These are phyloP conservation scores for Horisme vitalbata DNA, from an alignment of 2,888 invertebrate genomes.

Conservation along the genomic window DNA sequence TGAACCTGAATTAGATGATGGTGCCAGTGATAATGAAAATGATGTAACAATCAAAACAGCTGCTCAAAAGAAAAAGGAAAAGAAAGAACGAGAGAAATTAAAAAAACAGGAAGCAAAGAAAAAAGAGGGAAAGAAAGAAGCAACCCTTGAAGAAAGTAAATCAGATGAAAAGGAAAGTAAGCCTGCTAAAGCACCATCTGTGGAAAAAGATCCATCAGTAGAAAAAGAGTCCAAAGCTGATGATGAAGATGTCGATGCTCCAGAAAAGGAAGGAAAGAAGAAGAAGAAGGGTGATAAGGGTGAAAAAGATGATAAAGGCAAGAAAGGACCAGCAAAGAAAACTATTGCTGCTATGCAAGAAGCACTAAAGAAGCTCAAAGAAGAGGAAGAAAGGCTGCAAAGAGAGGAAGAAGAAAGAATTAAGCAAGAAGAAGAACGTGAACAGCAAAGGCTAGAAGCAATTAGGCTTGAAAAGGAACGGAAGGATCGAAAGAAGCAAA, in stretches of 20 bases:
- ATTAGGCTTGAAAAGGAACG: slow-evolving; percentile 92
- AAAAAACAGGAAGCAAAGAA: slow-evolving; percentile 88
- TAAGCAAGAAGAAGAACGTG: slow-evolving; percentile 88
- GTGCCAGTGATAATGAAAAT: slow-evolving; percentile 79
- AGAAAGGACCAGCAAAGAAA: slow-evolving; percentile 91
- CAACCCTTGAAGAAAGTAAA: slow-evolving; percentile 44
- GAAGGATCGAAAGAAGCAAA: slow-evolving; percentile 94
- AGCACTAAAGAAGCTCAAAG: slow-evolving; percentile 92
- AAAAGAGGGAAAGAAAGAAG: slow-evolving; percentile 64
- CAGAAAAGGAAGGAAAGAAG: slow-evolving; percentile 66
- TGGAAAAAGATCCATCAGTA: slow-evolving; percentile 46
- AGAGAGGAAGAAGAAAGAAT: slow-evolving; percentile 92
- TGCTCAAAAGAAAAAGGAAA: slow-evolving; percentile 95
- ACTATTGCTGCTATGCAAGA: slow-evolving; percentile 96
- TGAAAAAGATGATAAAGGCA: slow-evolving; percentile 82
- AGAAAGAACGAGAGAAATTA: slow-evolving; percentile 90
- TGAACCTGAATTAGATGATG: slow-evolving; percentile 55
- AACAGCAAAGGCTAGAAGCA: slow-evolving; percentile 88
- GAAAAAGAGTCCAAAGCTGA: slow-evolving; percentile 66
- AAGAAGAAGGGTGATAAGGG: slow-evolving; percentile 74
- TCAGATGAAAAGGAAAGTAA: slow-evolving; percentile 32
- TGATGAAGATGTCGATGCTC: slow-evolving; percentile 59
- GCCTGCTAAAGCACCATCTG: slow-evolving; percentile 15
- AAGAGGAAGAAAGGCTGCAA: slow-evolving; percentile 91
- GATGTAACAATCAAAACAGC: slow-evolving; percentile 89